These are phyloP conservation scores for Rhynchonycteris naso DNA, from an alignment of 2,797 vertebrate genomes.

Conservation along the genomic window DNA sequence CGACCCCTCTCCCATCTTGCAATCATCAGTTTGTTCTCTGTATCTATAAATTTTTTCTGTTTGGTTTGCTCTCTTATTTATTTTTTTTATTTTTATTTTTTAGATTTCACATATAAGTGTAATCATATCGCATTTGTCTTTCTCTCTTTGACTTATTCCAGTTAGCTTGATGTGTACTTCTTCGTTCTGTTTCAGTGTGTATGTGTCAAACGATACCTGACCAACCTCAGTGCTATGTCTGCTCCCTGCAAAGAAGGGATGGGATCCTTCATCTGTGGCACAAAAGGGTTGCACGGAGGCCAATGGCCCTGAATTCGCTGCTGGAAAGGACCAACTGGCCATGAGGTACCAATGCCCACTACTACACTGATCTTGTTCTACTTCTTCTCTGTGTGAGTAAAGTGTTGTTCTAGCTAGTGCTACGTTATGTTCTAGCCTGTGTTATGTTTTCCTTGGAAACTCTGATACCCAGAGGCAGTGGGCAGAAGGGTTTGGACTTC, in stretches of 20 bases:
- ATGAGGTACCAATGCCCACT: background rate
- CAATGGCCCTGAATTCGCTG: background rate
- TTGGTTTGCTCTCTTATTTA: background rate
- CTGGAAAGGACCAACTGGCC: background rate
- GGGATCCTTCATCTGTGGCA: background rate
- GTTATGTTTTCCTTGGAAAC: background rate
- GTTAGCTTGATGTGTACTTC: background rate
- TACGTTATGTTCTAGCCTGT: background rate
- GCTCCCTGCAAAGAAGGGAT: background rate
- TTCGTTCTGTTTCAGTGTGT: background rate
- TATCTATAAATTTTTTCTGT: background rate
- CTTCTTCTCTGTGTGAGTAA: background rate
- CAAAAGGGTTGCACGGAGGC: background rate
- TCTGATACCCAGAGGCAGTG: background rate
- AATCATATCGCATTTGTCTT: background rate
- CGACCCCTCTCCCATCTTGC: background rate
- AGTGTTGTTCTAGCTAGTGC: background rate
- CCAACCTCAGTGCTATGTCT: background rate
- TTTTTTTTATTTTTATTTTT: background rate
- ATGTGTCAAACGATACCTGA: background rate
- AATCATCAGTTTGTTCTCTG: background rate
- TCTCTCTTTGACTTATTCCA: background rate
- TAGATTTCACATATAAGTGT: background rate
- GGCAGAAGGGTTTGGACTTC: background rate
- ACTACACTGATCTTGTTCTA: background rate